Evolutionary conservation across 2,113 vertebrate species (phyloP), one percentile per base, ranked within the genome.

Genomic region (Brachirus orientalis): DNA sequence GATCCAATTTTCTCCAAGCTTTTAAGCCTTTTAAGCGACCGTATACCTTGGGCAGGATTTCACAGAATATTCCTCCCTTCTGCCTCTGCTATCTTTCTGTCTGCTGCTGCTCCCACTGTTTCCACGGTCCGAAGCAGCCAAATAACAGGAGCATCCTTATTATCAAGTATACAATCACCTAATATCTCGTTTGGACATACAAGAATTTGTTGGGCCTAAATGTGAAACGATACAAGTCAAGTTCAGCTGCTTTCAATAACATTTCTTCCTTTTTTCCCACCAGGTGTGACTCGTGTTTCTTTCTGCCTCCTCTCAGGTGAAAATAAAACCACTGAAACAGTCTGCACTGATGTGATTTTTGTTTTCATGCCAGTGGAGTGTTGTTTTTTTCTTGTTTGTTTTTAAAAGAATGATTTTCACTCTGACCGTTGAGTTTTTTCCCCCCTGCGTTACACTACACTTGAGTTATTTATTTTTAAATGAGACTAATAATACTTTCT

Each of bases 21-120:
- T 97, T 98, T 97, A 98, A 98, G 95, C 94, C 95, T 96, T 97
- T 97, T 95, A 98, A 96, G 95, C 94, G 95, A 94, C 95, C 95
- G 94, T 95, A 95, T 96, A 97, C 95, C 96, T 96, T 94, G 94
- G 95, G 94, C 95, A 95, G 95, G 95, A 95, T 96, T 95, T 94
- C 96, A 95, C 95, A 95, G 90, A 95, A 94, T 94, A 91, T 91
- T 91, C 90, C 86, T 35, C 48, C 69, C 79, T 81, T 43, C 85
- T 86, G 80, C 83, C 72, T 72, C 83, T 75, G 54, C 84, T 66
- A 17, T 77, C 4, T 66, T 63, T 75, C 71, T 61, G 76, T 63
- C 33, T 16, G 35, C 12, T 43, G 14, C 20, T 78, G 50, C 91
- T 64, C 69, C 80, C 28, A 85, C 88, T 73, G 58, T 63, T 70